Percentiles rank a stretch among this genome's conserved stretches.
phyloP scores from a whole-genome alignment of 2,113 vertebrate species.

The Muntiacus muntjak region DNA sequence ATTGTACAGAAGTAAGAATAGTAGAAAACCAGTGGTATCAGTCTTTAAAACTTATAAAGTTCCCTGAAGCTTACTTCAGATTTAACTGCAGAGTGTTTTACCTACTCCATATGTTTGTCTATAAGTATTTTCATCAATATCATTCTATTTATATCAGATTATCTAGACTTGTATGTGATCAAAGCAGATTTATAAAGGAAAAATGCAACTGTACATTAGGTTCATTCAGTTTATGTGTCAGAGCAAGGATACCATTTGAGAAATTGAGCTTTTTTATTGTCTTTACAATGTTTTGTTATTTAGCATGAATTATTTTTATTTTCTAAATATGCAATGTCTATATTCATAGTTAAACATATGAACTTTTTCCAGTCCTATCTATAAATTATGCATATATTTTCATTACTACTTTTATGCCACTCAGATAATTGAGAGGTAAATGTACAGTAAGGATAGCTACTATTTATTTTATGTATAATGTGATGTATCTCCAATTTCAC shows the following conservation, averaged over 20 bases:
- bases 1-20: background rate
- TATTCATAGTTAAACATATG: background rate
- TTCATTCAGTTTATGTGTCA: background rate
- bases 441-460: background rate
- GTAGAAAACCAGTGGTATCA: background rate
- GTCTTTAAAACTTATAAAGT: background rate
- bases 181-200: slow-evolving; percentile 5
- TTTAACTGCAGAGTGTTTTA: background rate
- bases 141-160: background rate
- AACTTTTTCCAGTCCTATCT: background rate
- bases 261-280: background rate
- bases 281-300: background rate
- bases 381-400: background rate
- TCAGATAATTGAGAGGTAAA: background rate
- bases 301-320: slow-evolving; percentile 1
- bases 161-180: background rate
- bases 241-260: background rate
- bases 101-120: background rate
- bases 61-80: background rate
- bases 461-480: background rate
- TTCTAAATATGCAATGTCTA: background rate
- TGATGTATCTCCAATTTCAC: background rate
- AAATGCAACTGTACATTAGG: background rate
- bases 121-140: background rate
- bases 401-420: background rate